Evolutionary conservation across 1,140 invertebrate species (phyloP).

Genomic region (Araneus ventricosus): DNA sequence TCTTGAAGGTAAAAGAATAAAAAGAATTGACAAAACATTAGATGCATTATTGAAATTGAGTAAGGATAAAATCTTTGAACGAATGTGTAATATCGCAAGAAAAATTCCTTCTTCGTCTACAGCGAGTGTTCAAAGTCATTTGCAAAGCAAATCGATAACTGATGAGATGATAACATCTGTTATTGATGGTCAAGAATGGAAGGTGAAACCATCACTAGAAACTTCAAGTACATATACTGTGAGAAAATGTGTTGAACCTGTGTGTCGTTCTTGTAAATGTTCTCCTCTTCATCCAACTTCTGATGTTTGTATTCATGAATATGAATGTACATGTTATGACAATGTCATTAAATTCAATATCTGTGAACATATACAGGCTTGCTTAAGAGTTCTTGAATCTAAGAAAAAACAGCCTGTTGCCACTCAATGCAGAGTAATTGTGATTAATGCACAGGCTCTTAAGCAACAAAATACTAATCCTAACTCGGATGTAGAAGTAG

Average conservation of each 20-base stretch:
- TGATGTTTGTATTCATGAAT: slow-evolving; percentile 60
- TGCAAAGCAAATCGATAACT: not conserved
- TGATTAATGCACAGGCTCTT: not conserved
- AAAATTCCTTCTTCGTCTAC: slow-evolving; percentile 83
- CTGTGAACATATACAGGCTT: slow-evolving; percentile 66
- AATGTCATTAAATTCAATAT: slow-evolving; percentile 60
- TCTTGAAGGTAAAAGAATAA: slow-evolving; percentile 55
- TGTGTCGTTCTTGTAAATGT: slow-evolving; percentile 24
- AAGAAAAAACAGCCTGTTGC: not conserved
- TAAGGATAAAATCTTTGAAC: slow-evolving; percentile 84
- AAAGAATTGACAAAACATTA: slow-evolving; percentile 52
- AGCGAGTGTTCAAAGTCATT: slow-evolving; percentile 84
- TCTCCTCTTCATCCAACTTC: slow-evolving; percentile 14
- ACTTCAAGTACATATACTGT: not conserved
- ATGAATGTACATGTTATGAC: slow-evolving; percentile 48
- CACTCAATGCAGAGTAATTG: not conserved
- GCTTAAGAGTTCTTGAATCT: not conserved
- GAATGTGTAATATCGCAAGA: slow-evolving; percentile 78
- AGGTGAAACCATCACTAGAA: not conserved
- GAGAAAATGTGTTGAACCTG: not conserved
- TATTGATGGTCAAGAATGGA: not conserved
- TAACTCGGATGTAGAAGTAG: not conserved
- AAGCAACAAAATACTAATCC: not conserved
- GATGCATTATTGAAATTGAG: slow-evolving; percentile 78
- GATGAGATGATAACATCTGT: not conserved